Evolutionary conservation across 2,113 vertebrate species (phyloP).

Genomic region (Chascanopsetta lugubris): DNA sequence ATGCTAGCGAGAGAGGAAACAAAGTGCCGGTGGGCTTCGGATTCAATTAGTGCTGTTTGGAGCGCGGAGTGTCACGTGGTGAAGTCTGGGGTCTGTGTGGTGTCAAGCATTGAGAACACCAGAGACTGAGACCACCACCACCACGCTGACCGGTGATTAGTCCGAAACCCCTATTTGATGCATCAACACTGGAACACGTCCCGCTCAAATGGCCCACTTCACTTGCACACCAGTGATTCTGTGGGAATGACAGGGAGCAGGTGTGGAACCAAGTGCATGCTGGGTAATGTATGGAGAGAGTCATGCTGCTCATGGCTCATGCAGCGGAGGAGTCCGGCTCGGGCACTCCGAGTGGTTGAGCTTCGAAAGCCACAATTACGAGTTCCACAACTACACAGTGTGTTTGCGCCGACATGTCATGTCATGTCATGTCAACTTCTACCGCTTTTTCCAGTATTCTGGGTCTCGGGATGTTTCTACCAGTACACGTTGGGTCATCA

Average conservation of each 20-base stretch:
- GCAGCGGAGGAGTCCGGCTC: slow-evolving; percentile 7
- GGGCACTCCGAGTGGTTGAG: slow-evolving; percentile 12
- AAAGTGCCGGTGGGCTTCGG: background rate
- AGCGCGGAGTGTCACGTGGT: slow-evolving; percentile 9
- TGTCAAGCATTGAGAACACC: slow-evolving; percentile 4
- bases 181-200: background rate
- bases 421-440: no score
- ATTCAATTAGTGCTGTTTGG: background rate
- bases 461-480: no score
- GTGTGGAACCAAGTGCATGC: slow-evolving; percentile 14
- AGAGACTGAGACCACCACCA: background rate
- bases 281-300: slow-evolving; percentile 9
- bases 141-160: slow-evolving; percentile 24
- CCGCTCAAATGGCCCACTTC: background rate
- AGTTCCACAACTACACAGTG: no score
- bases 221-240: slow-evolving; percentile 15
- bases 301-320: slow-evolving; percentile 41
- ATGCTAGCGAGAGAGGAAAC: background rate
- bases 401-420: no score
- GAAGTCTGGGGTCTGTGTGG: background rate
- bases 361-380: slow-evolving; percentile 25
- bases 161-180: slow-evolving; percentile 26
- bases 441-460: no score
- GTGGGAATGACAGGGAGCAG: slow-evolving; percentile 29
- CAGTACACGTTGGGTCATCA: no score